A percentile compares a stretch with the other conserved stretches of the same genome.
Conservation (phyloP, 2,797 vertebrate genomes). For the Siniperca undulata region DNA sequence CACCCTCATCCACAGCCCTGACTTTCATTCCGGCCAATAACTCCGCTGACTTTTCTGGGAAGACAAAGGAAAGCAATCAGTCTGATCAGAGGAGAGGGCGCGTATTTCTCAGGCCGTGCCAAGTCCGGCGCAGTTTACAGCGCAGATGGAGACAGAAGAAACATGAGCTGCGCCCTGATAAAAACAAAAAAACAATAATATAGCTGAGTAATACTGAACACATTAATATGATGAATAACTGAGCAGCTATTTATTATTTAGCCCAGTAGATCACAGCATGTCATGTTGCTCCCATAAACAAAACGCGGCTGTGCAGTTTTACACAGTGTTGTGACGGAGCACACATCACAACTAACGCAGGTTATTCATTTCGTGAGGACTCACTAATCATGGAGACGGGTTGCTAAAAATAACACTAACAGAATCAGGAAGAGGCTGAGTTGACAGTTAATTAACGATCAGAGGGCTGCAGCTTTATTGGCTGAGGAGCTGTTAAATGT, state of each 20-base stretch:
- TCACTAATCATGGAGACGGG: neutral
- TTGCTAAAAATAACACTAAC: neutral
- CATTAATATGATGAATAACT: neutral
- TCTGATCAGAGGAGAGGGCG: conserved; percentile 22
- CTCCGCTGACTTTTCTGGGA: conserved; percentile 27
- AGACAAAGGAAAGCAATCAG: conserved; percentile 28
- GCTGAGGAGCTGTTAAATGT: neutral
- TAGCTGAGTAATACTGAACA: too few species aligned
- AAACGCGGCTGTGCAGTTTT: neutral
- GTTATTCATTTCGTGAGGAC: neutral
- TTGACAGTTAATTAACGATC: neutral
- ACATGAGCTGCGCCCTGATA: neutral
- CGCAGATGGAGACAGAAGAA: conserved; percentile 1
- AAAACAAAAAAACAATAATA: neutral
- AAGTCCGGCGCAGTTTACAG: neutral
- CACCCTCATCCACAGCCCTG: neutral
- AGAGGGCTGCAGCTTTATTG: neutral
- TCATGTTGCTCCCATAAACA: neutral
- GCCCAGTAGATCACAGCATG: neutral
- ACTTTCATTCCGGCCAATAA: conserved; percentile 24
- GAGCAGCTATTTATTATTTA: neutral
- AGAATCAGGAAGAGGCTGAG: neutral
- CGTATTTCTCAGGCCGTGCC: conserved; percentile 4
- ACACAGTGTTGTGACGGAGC: conserved; percentile 9
- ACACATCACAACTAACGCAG: neutral